A percentile compares a stretch with the other conserved stretches of the same genome.
These are phyloP conservation scores for Heliornis fulica DNA, from an alignment of 2,113 vertebrate species.

Conservation along the genomic window DNA sequence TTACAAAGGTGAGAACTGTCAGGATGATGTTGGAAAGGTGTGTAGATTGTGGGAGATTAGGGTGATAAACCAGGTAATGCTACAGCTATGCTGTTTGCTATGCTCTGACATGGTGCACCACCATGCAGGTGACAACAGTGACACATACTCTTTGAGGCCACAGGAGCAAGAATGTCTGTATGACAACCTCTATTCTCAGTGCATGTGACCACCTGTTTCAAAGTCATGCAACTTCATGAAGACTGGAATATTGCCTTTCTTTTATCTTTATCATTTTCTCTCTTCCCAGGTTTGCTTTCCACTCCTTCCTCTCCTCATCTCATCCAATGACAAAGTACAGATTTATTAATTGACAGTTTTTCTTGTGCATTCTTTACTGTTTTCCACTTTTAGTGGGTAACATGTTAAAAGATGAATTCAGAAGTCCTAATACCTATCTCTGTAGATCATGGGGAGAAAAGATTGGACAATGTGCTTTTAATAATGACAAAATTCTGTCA, in stretches of 20 bases:
- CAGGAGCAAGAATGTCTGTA: neutral
- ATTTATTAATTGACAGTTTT: neutral
- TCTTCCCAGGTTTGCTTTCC: neutral
- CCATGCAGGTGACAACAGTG: no score
- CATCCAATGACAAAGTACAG: neutral
- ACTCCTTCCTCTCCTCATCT: neutral
- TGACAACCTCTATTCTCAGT: neutral
- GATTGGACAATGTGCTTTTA: neutral
- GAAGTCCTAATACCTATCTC: neutral
- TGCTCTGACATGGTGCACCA: neutral
- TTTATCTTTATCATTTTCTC: neutral
- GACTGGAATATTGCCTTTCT: neutral
- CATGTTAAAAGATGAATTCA: neutral
- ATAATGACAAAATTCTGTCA: neutral
- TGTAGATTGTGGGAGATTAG: neutral
- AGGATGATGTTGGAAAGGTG: neutral
- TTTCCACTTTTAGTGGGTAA: neutral
- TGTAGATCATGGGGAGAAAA: neutral
- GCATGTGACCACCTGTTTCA: neutral
- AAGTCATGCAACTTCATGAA: neutral
- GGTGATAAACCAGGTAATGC: neutral
- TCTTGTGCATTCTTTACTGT: neutral
- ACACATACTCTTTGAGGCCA: neutral
- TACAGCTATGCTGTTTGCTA: neutral
- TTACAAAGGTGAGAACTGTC: neutral